Conservation (phyloP, 2,888 invertebrate species). For the Cinara cedri region DNA sequence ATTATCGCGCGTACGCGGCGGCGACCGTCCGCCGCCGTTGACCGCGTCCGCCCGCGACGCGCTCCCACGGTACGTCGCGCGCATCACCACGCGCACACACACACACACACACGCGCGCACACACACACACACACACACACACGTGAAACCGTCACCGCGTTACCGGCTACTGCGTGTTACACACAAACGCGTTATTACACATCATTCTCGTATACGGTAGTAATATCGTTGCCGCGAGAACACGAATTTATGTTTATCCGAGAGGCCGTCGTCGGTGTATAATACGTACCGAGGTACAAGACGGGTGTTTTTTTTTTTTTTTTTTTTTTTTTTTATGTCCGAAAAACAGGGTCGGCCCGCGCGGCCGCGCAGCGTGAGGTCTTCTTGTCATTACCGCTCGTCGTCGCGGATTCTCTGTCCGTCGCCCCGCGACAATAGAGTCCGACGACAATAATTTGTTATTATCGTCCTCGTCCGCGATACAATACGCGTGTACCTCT, state of each 20-base stretch:
- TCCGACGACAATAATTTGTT: too few species aligned
- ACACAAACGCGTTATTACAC: neutral
- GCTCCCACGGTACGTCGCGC: conserved; percentile 26
- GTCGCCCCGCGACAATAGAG: neutral
- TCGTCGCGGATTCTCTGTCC: neutral
- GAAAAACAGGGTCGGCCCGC: neutral
- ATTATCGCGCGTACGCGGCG: too few species aligned
- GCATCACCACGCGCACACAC: neutral
- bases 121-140: neutral
- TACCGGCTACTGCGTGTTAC: neutral
- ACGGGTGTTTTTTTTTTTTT: neutral
- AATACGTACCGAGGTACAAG: too few species aligned
- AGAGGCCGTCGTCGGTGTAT: neutral
- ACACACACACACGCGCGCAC: neutral
- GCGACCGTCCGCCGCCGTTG: too few species aligned
- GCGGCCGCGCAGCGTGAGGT: neutral
- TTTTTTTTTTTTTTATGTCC: neutral
- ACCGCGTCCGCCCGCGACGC: too few species aligned
- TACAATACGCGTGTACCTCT: too few species aligned
- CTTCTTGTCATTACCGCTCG: neutral
- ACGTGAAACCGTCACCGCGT: conserved; percentile 30
- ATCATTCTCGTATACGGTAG: too few species aligned
- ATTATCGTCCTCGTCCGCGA: too few species aligned
- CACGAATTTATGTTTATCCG: neutral
- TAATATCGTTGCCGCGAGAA: neutral